These are phyloP conservation scores for Atta cephalotes DNA, from an alignment of 1,140 invertebrate species.

Conservation along the genomic window DNA sequence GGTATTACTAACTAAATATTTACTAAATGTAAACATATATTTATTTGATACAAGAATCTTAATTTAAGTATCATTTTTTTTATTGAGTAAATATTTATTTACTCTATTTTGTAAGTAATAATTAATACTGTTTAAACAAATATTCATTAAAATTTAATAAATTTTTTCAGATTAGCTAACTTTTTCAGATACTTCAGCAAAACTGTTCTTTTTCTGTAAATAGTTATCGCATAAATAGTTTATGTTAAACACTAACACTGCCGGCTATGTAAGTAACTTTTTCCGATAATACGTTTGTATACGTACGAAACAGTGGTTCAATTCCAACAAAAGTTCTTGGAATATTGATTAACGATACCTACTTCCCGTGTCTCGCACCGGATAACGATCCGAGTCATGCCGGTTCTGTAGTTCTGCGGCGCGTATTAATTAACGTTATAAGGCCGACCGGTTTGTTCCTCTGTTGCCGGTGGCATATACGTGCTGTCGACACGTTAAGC, in stretches of 20 bases:
- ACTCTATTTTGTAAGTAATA: too few relatives aligned
- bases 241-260: neutral
- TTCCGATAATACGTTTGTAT: neutral
- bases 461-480: constrained; percentile 24
- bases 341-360: constrained; percentile 74
- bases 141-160: too few relatives aligned
- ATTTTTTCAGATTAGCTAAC: too few relatives aligned
- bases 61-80: too few relatives aligned
- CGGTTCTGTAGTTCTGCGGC: constrained; percentile 67
- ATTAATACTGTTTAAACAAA: too few relatives aligned
- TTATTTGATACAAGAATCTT: too few relatives aligned
- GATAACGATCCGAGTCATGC: constrained; percentile 75
- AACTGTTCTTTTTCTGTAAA: too few relatives aligned
- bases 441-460: constrained; percentile 51
- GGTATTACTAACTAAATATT: too few relatives aligned
- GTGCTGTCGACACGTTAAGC: constrained; percentile 33
- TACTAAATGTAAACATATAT: too few relatives aligned
- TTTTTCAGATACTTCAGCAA: too few relatives aligned
- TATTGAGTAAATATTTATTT: too few relatives aligned
- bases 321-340: constrained; percentile 30
- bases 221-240: neutral
- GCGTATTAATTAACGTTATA: constrained; percentile 78
- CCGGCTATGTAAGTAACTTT: neutral
- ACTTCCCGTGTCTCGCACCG: constrained; percentile 39
- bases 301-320: neutral